These are phyloP conservation scores for Prunella himalayana DNA, from an alignment of 2,113 vertebrate genomes.

Conservation along the genomic window DNA sequence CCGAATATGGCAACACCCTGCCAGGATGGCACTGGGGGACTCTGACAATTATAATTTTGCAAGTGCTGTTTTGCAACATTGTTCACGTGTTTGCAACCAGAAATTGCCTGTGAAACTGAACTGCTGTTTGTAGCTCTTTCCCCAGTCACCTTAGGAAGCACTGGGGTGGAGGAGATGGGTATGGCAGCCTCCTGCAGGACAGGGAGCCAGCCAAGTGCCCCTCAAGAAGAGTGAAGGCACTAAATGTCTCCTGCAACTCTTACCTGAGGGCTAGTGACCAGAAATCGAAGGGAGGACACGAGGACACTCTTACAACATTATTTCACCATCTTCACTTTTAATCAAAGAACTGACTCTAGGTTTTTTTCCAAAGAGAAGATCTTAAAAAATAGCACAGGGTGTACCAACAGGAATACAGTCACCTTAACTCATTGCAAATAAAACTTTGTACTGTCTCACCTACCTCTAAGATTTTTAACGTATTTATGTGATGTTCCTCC, in stretches of 20 bases:
- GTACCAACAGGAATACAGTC: neutral
- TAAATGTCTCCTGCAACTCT: neutral
- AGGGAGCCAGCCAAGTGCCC: neutral
- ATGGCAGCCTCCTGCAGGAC: neutral
- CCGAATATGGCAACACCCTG: neutral
- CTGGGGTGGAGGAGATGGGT: accelerated
- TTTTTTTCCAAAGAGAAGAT: neutral
- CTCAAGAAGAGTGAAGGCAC: neutral
- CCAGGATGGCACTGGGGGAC: neutral
- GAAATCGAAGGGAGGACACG: neutral
- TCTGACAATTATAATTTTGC: neutral
- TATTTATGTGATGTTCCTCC: neutral
- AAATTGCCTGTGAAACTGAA: neutral
- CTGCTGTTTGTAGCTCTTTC: neutral
- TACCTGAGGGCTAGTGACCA: neutral
- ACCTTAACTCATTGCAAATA: neutral
- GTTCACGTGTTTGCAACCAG: neutral
- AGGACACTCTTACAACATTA: neutral
- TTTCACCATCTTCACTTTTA: neutral
- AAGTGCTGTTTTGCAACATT: neutral
- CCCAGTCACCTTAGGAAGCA: accelerated
- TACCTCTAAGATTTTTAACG: neutral
- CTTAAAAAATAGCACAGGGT: neutral
- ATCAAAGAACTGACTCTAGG: neutral
- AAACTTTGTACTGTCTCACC: neutral